phyloP scores from a whole-genome alignment of 2,888 invertebrate species.

The Zonitis immaculata region DNA sequence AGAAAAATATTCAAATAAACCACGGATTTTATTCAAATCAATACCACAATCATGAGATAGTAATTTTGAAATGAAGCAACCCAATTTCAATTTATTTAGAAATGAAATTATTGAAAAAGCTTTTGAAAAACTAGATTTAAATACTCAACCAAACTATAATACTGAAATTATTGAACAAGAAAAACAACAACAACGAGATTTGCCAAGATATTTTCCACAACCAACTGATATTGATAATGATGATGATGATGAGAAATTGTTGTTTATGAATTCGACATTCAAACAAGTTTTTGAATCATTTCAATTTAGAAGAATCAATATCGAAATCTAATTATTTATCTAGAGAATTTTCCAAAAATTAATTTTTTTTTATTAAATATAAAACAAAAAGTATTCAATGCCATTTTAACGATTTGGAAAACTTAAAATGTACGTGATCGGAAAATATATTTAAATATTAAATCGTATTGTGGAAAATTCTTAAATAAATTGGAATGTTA shows the following conservation, averaged over 20 bases:
- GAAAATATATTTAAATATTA: constrained; percentile 21
- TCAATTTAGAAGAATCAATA: constrained; percentile 24
- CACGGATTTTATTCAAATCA: constrained; percentile 22
- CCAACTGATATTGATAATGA: no score
- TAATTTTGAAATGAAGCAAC: constrained; percentile 2
- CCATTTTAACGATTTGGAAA: no score
- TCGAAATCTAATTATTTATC: constrained; percentile 35
- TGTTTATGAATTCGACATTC: neutral
- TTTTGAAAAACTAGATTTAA: neutral
- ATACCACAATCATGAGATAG: neutral
- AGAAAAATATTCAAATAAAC: constrained; percentile 29
- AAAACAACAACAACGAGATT: neutral
- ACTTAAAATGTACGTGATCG: constrained; percentile 15
- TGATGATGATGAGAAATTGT: neutral
- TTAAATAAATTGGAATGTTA: no score
- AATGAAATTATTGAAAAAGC: neutral
- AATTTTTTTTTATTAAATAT: no score
- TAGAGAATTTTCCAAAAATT: constrained; percentile 37
- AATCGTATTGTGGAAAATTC: constrained; percentile 24
- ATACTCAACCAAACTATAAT: neutral
- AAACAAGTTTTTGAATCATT: constrained; percentile 7
- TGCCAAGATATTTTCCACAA: no score
- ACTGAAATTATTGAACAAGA: neutral
- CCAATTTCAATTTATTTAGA: no score
- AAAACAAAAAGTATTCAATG: no score